These are phyloP conservation scores for Oryzias melastigma DNA, from an alignment of 2,113 vertebrate genomes.

Conservation along the genomic window DNA sequence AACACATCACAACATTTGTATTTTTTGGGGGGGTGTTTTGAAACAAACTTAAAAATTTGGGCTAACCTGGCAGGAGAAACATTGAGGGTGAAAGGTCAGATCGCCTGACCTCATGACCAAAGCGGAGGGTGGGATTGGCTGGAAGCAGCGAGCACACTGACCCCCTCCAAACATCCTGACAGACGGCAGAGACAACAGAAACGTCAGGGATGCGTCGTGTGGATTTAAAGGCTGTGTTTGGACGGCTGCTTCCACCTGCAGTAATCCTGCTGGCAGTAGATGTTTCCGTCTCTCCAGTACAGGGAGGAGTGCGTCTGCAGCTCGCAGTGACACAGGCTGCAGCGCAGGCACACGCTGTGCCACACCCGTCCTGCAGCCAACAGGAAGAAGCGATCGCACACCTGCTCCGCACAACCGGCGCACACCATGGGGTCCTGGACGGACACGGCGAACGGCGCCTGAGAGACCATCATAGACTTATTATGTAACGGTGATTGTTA, in stretches of 20 bases:
- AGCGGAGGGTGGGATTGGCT: constrained; percentile 70
- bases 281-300: constrained; percentile 67
- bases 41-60: not conserved
- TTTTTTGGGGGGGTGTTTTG: not conserved
- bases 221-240: not conserved
- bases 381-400: constrained; percentile 72
- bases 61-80: constrained; percentile 74
- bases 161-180: constrained; percentile 67
- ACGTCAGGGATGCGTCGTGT: not conserved
- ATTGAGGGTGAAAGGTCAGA: constrained; percentile 72
- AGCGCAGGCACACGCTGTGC: constrained; percentile 70
- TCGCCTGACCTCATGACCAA: constrained; percentile 75
- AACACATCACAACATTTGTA: not conserved
- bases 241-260: constrained; percentile 55
- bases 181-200: not conserved
- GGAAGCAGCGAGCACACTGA: constrained; percentile 72
- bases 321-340: constrained; percentile 70
- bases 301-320: constrained; percentile 68
- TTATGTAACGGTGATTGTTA: too few relatives aligned
- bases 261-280: constrained; percentile 77
- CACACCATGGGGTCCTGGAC: constrained; percentile 48
- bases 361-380: constrained; percentile 66
- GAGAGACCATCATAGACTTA: too few relatives aligned
- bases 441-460: constrained; percentile 26
- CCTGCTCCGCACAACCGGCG: constrained; percentile 60